Conservation (phyloP, 2,888 invertebrate genomes). For the Drosophila imparisetae region DNA sequence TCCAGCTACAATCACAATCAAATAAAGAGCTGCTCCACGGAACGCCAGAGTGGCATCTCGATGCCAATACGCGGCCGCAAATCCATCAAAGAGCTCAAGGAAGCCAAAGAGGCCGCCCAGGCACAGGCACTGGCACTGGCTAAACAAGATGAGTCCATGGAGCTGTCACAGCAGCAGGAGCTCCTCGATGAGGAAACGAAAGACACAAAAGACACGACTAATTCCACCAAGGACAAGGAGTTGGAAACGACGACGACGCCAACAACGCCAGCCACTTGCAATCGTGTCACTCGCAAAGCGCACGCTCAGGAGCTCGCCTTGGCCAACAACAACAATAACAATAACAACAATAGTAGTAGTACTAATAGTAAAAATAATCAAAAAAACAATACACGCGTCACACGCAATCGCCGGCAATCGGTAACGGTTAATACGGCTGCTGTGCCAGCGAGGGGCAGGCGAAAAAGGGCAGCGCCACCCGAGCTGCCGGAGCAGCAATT, state of each 20-base stretch:
- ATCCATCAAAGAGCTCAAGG: conserved; percentile 74
- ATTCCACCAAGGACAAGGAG: conserved; percentile 43
- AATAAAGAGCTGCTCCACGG: conserved; percentile 61
- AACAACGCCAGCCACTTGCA: conserved; percentile 52
- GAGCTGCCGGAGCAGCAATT: conserved; percentile 25
- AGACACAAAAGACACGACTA: conserved; percentile 53
- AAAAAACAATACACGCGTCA: conserved; percentile 76
- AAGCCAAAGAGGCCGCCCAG: conserved; percentile 60
- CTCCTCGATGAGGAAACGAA: conserved; percentile 51
- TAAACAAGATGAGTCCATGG: conserved; percentile 50
- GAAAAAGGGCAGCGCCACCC: conserved; percentile 46
- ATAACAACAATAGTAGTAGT: conserved; percentile 59
- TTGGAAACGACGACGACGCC: conserved; percentile 28
- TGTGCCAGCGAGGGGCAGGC: conserved; percentile 59
- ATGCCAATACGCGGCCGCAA: conserved; percentile 76
- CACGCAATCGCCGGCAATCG: conserved; percentile 77
- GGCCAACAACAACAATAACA: conserved; percentile 56
- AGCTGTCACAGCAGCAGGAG: conserved; percentile 31
- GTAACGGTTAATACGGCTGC: conserved; percentile 50
- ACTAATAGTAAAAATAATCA: conserved; percentile 58
- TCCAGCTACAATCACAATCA: conserved; percentile 12
- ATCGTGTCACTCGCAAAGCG: conserved; percentile 83
- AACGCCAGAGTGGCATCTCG: conserved; percentile 33
- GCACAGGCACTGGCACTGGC: conserved; percentile 25
- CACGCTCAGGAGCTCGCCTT: conserved; percentile 76